Evolutionary conservation across 2,113 vertebrate species (phyloP).

Genomic region (Balaenoptera acutorostrata): DNA sequence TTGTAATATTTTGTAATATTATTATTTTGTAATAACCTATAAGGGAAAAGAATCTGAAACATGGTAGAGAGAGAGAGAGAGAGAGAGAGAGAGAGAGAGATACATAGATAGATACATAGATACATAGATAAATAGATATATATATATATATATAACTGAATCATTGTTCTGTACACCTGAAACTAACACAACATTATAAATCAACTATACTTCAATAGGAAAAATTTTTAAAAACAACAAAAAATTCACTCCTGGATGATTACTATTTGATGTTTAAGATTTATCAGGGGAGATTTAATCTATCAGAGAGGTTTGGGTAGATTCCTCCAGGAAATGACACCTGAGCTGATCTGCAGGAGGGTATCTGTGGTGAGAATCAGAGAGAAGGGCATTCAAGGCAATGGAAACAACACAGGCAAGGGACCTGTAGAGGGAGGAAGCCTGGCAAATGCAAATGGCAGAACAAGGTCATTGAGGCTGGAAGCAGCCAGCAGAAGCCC

Average conservation of each 20-base stretch:
- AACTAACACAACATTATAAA: not conserved
- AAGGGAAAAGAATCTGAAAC: not conserved
- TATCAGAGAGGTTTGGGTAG: not conserved
- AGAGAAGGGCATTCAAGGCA: not conserved
- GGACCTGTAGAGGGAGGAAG: too few relatives aligned
- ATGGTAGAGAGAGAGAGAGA: not conserved
- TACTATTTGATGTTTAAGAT: not conserved
- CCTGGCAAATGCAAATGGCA: accelerated
- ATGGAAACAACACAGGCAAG: not conserved
- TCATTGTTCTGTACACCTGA: not conserved
- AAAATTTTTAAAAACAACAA: not conserved
- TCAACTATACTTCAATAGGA: not conserved
- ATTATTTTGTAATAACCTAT: not conserved
- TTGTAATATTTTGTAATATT: not conserved
- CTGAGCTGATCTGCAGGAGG: not conserved
- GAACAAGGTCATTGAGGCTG: not conserved
- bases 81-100: too few relatives aligned
- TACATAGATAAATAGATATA: not conserved
- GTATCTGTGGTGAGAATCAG: not conserved
- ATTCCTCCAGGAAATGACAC: not conserved
- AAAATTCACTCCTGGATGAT: not conserved
- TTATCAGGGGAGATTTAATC: not conserved
- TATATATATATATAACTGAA: not conserved
- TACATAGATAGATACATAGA: not conserved
- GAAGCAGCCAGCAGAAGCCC: not conserved